Evolutionary conservation across 2,888 invertebrate genomes (phyloP), one percentile per base, ranked within the genome.

Genomic region (Spisula solida): DNA sequence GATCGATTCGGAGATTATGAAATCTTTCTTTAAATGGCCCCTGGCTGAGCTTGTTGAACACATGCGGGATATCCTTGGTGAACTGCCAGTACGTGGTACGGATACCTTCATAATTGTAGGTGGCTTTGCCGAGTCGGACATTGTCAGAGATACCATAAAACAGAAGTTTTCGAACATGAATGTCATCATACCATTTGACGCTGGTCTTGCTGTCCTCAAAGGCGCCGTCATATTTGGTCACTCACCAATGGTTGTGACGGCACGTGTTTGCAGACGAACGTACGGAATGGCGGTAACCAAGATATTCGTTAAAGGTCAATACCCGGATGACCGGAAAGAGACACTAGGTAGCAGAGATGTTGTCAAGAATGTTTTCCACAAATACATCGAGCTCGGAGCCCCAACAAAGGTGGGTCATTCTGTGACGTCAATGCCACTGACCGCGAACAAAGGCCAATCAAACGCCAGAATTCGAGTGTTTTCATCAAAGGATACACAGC

Each of bases 181-280:
- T n/a, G 86, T 91, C 4, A 75, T 92, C 0, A 84, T 91, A 78
- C 92, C 92, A 4, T 81, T 89, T 25, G 92, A 92, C 31, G 90
- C 92, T 14, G 92, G 90, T 5, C 84, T 90, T 0, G 90, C 89
- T 8, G 92, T 92, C 8, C 81, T 92, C 14, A 90, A 90, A 80
- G 92, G 92, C 1, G 92, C 92, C 20, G 92, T 92, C 18, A 90
- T 92, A 25, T 92, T 87, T 85, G 92, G 92, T 29, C 92, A 92
- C 51, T 87, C 81, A 16, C 92, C 92, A 18, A 87, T 88, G 86
- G 89, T 88, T 10, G 86, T 92, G 25, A 88, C 89, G 34, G 87
- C 92, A 51, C 88, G 92, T 20, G 87, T 92, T 29, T 89, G 90
- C 48, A 85, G 90, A 82, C 66, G 87, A 41, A 91, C 91, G 8